A percentile compares a stretch with the other conserved stretches of the same genome.
phyloP scores from a whole-genome alignment of 2,797 vertebrate species.

The Galago senegalensis region DNA sequence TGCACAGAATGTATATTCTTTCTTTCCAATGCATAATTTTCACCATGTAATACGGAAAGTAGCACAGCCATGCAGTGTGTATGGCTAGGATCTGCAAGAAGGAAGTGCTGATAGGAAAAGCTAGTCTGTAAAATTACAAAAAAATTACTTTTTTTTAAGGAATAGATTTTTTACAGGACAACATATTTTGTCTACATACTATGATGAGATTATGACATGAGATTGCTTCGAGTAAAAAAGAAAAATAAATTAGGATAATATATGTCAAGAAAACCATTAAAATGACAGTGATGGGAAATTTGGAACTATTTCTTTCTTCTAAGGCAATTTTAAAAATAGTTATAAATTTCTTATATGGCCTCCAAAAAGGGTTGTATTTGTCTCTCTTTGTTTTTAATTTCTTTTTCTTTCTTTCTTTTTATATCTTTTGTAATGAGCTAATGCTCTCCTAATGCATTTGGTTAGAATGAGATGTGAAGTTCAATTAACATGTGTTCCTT shows the following conservation, averaged over 20 bases:
- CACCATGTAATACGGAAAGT: not conserved
- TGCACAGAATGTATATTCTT: fast-evolving
- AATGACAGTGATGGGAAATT: not conserved
- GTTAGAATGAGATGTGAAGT: conserved; percentile 75
- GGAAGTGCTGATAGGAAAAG: not conserved
- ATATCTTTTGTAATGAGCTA: conserved; percentile 51
- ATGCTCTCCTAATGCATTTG: conserved; percentile 72
- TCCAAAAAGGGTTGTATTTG: conserved; percentile 61
- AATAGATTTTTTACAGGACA: not conserved
- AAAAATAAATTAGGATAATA: not conserved
- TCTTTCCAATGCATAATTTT: not conserved
- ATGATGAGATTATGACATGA: not conserved
- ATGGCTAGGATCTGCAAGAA: not conserved
- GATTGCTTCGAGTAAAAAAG: not conserved
- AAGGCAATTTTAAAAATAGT: conserved; percentile 12
- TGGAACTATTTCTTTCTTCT: not conserved
- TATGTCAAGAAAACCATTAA: not conserved
- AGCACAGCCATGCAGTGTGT: not conserved
- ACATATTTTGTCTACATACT: not conserved
- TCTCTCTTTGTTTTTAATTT: conserved; percentile 42
- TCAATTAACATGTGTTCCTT: conserved; percentile 75
- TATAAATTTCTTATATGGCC: conserved; percentile 40
- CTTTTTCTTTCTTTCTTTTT: not conserved
- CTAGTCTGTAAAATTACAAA: not conserved
- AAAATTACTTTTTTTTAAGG: not conserved